Conservation (phyloP, 2,113 vertebrate species). For the Tor tambroides region DNA sequence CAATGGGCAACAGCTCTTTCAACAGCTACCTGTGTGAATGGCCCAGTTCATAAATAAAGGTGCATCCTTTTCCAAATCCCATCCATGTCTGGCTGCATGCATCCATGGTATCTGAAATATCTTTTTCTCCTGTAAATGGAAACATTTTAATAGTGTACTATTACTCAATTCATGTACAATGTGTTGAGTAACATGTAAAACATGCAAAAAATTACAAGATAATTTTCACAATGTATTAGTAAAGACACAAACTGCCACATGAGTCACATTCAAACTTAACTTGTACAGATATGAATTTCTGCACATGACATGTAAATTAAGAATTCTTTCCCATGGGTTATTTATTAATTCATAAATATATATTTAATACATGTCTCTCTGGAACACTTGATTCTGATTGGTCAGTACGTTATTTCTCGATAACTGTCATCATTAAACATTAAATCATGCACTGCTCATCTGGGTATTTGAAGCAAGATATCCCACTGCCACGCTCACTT, state of each 20-base stretch:
- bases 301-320: too few species aligned
- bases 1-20: not conserved
- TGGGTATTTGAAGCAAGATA: too few species aligned
- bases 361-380: too few species aligned
- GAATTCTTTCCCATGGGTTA: too few species aligned
- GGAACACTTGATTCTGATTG: too few species aligned
- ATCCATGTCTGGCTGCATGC: slow-evolving; percentile 87
- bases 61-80: slow-evolving; percentile 90
- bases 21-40: slow-evolving; percentile 84
- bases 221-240: not conserved
- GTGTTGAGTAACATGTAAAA: not conserved
- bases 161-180: not conserved
- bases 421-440: too few species aligned
- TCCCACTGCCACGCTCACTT: too few species aligned
- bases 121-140: slow-evolving; percentile 80
- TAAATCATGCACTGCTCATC: too few species aligned
- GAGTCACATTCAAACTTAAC: too few species aligned
- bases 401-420: too few species aligned
- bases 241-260: not conserved
- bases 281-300: too few species aligned
- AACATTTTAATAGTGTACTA: not conserved
- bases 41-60: slow-evolving; percentile 90
- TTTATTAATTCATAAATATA: too few species aligned
- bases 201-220: not conserved
- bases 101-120: slow-evolving; percentile 93